Evolutionary conservation across 2,888 invertebrate genomes (phyloP).

Genomic region (Trachelus troglodyta): DNA sequence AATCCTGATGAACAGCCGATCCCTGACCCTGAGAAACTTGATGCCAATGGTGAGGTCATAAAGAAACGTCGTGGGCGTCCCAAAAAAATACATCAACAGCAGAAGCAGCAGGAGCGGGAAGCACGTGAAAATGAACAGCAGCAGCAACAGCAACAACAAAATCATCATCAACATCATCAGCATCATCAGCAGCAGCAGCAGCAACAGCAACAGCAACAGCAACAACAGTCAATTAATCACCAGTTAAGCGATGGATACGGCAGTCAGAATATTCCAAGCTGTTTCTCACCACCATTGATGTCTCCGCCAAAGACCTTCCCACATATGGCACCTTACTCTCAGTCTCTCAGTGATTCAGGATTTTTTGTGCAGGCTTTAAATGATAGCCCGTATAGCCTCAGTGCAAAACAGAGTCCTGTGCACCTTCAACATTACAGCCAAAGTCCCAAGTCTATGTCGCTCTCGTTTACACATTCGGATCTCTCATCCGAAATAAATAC

Average conservation of each 20-base stretch:
- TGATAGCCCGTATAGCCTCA: conserved; percentile 60
- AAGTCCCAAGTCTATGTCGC: conserved; percentile 64
- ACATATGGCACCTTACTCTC: conserved; percentile 62
- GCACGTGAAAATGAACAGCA: conserved; percentile 53
- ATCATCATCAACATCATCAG: conserved; percentile 49
- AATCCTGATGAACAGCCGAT: conserved; percentile 75
- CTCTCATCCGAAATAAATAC: conserved; percentile 83
- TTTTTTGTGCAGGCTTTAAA: conserved; percentile 58
- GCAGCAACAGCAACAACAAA: conserved; percentile 47
- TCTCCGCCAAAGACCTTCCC: conserved; percentile 61
- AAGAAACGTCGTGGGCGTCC: conserved; percentile 91
- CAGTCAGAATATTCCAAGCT: conserved; percentile 47
- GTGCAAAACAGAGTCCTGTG: conserved; percentile 64
- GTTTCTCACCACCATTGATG: conserved; percentile 62
- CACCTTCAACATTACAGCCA: conserved; percentile 65
- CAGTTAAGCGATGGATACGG: conserved; percentile 53
- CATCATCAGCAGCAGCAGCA: conserved; percentile 32
- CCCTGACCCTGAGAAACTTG: conserved; percentile 63
- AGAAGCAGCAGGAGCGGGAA: conserved; percentile 58
- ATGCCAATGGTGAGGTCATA: conserved; percentile 73
- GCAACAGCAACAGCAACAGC: conserved; percentile 35
- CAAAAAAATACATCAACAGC: conserved; percentile 78
- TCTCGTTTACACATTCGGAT: conserved; percentile 77
- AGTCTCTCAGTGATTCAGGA: conserved; percentile 53
- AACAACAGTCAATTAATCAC: conserved; percentile 45